Base-by-base conservation (phyloP, 2,113 vertebrate genomes). In the Progne subis region DNA sequence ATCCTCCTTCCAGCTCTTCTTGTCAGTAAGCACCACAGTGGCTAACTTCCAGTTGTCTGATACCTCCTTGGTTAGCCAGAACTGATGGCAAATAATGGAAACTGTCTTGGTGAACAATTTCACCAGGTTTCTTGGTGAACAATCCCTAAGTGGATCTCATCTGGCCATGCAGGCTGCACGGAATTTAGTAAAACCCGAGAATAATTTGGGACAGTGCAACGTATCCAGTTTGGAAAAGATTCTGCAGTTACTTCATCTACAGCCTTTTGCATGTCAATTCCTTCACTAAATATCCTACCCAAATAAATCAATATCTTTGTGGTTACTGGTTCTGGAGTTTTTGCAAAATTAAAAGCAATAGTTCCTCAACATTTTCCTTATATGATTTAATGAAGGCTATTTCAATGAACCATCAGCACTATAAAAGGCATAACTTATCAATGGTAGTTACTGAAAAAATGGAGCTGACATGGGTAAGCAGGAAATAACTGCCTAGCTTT, bases 401-500 rank as follows among this genome's bases (percentile, higher is more conserved):
- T 90, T 63, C 69, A 94, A 57, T 56, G 13, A 96, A 89, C 41
- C 28, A 26, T 50, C 56, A 86, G n/a, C 41, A 31, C 63, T 82
- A 85, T 25, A 76, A 88, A 86, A 94, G 64, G 32, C 18, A 8
- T 25, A 32, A 70, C 12, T 74, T 72, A 75, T 8, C 69, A 72
- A 8, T 24, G n/a, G 20, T 37, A 20, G 55, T 67, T 94, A 84
- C 74, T 90, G 60, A 95, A 78, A 14, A 6, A 12, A 64, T 49
- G 19, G 60, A 78, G 55, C 41, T 2, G 0, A 25, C 26, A 65
- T 19, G 12, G 8, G 14, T 29, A 79, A 83, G 31, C 8, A 69
- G 50, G 63, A 95, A 86, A 92, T 78, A 94, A 96, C 89, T 78
- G 43, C 43, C 49, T 84, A 82, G 37, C n/a, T 89, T 89, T 96